Evolutionary conservation across 2,888 invertebrate genomes (phyloP), one percentile per base, ranked within the genome.

Genomic region (Drosophila anceps): DNA sequence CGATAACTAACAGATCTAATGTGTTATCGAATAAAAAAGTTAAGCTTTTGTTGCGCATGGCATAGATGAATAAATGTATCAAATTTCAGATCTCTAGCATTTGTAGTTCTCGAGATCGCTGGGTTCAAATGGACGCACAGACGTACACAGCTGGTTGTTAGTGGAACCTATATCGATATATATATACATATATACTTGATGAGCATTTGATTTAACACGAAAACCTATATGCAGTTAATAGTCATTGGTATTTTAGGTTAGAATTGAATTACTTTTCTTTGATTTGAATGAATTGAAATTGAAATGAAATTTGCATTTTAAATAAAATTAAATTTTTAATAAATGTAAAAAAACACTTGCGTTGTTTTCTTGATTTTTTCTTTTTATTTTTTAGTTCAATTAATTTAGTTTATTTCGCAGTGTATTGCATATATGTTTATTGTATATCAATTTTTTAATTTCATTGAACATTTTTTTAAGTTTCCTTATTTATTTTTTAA

Each of bases 371-470:
- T 8, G 29, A 58, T 69, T 60, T 67, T 62, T 70, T 70, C 13
- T 2, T 1, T 44, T 44, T 18, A 12, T 31, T 50, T 20, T 54
- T 51, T 57, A 60, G 67, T 76, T 72, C 27, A 48, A 60, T 59
- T 41, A n/a, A 35, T 18, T 31, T 58, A 57, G 24, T 20, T 39
- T 31, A 18, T 55, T 46, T 44, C 18, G 39, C 41, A 55, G 48
- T 53, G 46, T 72, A 44, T 68, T 78, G 44, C 62, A 44, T 65
- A 48, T 69, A 48, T 69, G 48, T 63, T 20, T 57, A 20, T 57
- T 57, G 41, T 57, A 15, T 57, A 39, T 64, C 18, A 59, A 48
- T 51, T 57, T 57, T 15, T 8, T 9, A 53, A 50, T 60, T 54
- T 43, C 18, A 50, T 48, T 33, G 57, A 61, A 66, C 69, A 69